A percentile compares a stretch with the other conserved stretches of the same genome.
phyloP scores from a whole-genome alignment of 2,113 vertebrate species.

The Trogon surrucura region DNA sequence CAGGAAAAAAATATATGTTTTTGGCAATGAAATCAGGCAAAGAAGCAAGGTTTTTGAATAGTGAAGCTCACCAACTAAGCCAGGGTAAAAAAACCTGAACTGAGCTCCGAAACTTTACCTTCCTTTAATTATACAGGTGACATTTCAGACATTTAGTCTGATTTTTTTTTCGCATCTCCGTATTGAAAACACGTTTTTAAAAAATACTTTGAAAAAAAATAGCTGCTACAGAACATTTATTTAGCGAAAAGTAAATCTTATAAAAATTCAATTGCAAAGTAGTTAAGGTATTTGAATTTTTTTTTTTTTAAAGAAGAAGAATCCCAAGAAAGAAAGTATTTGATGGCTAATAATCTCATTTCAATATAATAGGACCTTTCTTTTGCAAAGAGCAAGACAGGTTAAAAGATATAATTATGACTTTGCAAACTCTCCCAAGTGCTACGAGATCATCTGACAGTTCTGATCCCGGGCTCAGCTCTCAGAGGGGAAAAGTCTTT shows the following conservation, averaged over 20 bases:
- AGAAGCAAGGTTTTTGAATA: conserved; percentile 3
- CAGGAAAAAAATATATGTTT: background rate
- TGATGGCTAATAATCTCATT: conserved; percentile 91
- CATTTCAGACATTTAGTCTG: conserved; percentile 61
- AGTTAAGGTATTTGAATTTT: conserved; percentile 84
- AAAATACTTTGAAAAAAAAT: conserved; percentile 36
- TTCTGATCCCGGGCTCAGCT: conserved; percentile 83
- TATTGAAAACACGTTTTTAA: conserved; percentile 67
- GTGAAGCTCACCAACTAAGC: background rate
- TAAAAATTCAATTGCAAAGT: conserved; percentile 83
- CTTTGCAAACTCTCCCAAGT: conserved; percentile 87
- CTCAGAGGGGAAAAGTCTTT: conserved; percentile 82
- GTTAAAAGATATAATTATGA: conserved; percentile 93
- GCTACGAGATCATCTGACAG: conserved; percentile 86
- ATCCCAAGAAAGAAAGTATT: conserved; percentile 86
- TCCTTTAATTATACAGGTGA: conserved; percentile 68
- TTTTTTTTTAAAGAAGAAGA: conserved; percentile 75
- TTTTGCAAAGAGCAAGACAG: conserved; percentile 88
- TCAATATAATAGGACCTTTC: conserved; percentile 92
- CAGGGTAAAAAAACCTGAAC: background rate
- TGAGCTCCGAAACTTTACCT: conserved; percentile 61
- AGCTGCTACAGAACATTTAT: conserved; percentile 59
- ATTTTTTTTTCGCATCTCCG: conserved; percentile 41
- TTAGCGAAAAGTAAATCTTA: conserved; percentile 78
- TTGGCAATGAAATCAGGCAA: conserved; percentile 5